A percentile compares a stretch with the other conserved stretches of the same genome.
Evolutionary conservation across 1,140 invertebrate species (phyloP).

Genomic region (Sogatella furcifera): DNA sequence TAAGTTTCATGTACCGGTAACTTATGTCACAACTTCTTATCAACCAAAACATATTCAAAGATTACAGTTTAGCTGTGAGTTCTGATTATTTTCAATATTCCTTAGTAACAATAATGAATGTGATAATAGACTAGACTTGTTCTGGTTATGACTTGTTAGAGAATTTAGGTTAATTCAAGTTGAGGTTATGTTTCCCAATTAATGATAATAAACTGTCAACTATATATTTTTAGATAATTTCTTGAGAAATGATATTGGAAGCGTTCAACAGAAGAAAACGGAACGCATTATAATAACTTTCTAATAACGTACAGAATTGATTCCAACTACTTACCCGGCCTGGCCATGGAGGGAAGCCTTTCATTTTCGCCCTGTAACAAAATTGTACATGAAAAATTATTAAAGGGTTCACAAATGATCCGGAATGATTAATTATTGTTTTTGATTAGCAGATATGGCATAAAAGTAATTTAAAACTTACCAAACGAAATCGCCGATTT

Average conservation of each 20-base stretch:
- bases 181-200: not conserved
- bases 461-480: slow-evolving; percentile 36
- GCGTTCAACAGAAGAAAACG: not conserved
- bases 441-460: slow-evolving; percentile 1
- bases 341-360: slow-evolving; percentile 87
- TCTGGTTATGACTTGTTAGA: not conserved
- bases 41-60: too few species aligned
- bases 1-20: too few species aligned
- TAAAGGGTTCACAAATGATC: not conserved
- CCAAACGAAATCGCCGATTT: slow-evolving; percentile 65
- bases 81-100: too few species aligned
- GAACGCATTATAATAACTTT: not conserved
- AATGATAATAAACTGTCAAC: not conserved
- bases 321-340: slow-evolving; percentile 62
- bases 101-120: not conserved
- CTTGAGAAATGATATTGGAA: not conserved
- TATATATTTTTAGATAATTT: not conserved
- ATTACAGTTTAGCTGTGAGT: too few species aligned
- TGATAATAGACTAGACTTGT: not conserved
- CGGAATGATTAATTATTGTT: not conserved
- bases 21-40: too few species aligned
- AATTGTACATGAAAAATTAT: slow-evolving; percentile 8
- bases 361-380: slow-evolving; percentile 74
- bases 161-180: not conserved
- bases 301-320: not conserved